Conservation (phyloP, 2,113 vertebrate genomes). For the Hemiprocne comata region DNA sequence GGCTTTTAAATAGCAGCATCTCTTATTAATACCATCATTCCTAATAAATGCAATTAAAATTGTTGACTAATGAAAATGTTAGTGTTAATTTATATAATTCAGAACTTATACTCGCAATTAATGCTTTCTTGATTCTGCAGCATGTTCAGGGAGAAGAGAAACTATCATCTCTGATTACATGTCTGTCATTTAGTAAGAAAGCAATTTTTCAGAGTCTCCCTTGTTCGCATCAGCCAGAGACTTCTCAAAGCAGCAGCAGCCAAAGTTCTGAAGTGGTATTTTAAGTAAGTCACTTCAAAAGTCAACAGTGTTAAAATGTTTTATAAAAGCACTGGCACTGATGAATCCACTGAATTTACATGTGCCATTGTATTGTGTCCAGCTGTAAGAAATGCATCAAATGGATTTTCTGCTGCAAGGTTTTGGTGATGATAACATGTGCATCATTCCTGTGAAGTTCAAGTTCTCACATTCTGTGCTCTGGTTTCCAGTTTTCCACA, state of each 20-base stretch:
- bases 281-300: background rate
- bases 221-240: conserved; percentile 1
- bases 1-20: conserved; percentile 19
- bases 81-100: conserved; percentile 23
- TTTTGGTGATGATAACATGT: background rate
- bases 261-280: background rate
- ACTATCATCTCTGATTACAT: conserved; percentile 11
- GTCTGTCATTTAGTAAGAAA: conserved; percentile 28
- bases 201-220: background rate
- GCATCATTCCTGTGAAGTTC: background rate
- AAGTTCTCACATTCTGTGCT: background rate
- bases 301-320: background rate
- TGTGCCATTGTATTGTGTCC: background rate
- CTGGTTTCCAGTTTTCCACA: background rate
- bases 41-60: conserved; percentile 10
- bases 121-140: background rate
- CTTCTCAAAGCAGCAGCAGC: background rate
- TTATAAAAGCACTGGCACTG: background rate
- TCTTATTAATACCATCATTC: conserved; percentile 19
- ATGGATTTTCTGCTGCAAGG: background rate
- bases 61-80: conserved; percentile 47
- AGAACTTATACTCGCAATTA: conserved; percentile 25
- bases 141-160: background rate
- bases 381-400: background rate
- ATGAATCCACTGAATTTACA: background rate